A percentile compares a stretch with the other conserved stretches of the same genome.
These are phyloP conservation scores for Lateolabrax maculatus DNA, from an alignment of 2,797 vertebrate species.

Conservation along the genomic window DNA sequence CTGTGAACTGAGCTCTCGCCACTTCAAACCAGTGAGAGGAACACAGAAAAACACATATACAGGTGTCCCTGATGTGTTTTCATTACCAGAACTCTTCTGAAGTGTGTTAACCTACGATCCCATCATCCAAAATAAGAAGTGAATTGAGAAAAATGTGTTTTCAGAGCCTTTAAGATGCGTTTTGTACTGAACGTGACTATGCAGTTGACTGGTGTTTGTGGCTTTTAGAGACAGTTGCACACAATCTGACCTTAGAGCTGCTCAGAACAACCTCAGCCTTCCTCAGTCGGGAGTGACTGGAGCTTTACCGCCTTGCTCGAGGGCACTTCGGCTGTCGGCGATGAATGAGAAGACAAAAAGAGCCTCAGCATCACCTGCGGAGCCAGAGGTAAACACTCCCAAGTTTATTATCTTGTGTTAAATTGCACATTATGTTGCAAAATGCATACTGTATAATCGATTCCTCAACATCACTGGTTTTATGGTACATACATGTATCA, in stretches of 20 bases:
- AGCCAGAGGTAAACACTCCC: constrained; percentile 30
- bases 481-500: constrained; percentile 6
- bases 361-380: constrained; percentile 15
- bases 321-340: neutral
- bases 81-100: too few species aligned
- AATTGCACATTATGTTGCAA: constrained; percentile 36
- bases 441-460: constrained; percentile 2
- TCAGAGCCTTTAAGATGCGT: neutral
- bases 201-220: neutral
- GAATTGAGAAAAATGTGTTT: neutral
- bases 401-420: constrained; percentile 39
- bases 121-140: neutral
- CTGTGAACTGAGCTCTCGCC: too few species aligned
- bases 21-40: too few species aligned
- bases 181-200: neutral
- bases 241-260: constrained; percentile 14
- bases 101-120: neutral
- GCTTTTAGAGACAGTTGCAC: neutral
- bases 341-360: neutral
- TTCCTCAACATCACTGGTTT: neutral
- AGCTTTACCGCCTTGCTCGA: neutral
- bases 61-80: too few species aligned
- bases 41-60: too few species aligned
- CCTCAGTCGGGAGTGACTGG: neutral
- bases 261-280: neutral